Evolutionary conservation across 2,113 vertebrate genomes (phyloP).

Genomic region (Forbesichthys agassizii): DNA sequence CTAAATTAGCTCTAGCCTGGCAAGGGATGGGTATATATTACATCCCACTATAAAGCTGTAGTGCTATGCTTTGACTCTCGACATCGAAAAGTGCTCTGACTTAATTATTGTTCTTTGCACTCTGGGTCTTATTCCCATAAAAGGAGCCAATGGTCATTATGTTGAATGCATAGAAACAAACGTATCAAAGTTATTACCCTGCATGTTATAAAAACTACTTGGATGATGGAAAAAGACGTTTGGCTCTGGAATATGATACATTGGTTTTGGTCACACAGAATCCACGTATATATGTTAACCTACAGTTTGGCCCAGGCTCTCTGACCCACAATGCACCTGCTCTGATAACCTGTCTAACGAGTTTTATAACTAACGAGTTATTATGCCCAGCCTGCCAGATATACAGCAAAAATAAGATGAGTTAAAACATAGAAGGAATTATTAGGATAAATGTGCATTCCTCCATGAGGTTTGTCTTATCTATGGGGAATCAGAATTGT

Average conservation of each 20-base stretch:
- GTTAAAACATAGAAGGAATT: neutral
- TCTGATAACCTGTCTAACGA: no score
- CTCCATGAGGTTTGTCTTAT: no score
- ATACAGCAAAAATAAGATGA: neutral
- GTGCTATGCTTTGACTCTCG: conserved; percentile 23
- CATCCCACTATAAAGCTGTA: conserved; percentile 18
- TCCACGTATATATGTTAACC: neutral
- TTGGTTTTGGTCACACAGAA: conserved; percentile 8
- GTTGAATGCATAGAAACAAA: neutral
- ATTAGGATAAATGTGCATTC: no score
- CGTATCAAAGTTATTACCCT: neutral
- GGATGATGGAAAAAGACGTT: neutral
- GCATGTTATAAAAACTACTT: neutral
- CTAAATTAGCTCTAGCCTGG: conserved; percentile 51
- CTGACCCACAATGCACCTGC: neutral
- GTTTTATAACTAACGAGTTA: no score
- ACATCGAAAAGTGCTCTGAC: conserved; percentile 34
- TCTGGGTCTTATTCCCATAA: conserved; percentile 7
- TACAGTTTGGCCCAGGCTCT: neutral
- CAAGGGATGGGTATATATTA: conserved; percentile 13
- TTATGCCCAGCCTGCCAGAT: neutral
- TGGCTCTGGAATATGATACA: neutral
- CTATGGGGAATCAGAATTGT: no score
- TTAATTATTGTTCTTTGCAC: conserved; percentile 34
- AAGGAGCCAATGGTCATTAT: conserved; percentile 1